Evolutionary conservation across 2,888 invertebrate species (phyloP).

Genomic region (Andrena flavipes): DNA sequence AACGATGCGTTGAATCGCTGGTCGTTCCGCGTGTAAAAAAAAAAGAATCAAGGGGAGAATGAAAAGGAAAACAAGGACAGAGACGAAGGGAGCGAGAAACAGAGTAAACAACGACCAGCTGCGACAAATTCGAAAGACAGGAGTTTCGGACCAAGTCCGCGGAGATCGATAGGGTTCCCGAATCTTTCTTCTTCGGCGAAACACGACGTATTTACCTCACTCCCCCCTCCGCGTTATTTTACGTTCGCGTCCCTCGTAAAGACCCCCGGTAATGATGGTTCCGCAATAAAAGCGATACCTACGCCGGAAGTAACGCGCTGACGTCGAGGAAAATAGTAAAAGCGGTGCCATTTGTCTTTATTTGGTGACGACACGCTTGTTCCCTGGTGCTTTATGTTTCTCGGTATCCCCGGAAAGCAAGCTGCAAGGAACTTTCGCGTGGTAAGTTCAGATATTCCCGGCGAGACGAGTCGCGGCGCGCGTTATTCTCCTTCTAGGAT

Average conservation of each 20-base stretch:
- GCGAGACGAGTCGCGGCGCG: too few relatives aligned
- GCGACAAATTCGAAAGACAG: neutral
- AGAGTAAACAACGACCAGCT: conserved; percentile 6
- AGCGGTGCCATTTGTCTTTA: conserved; percentile 40
- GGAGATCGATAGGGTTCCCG: conserved; percentile 20
- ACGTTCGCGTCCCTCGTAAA: conserved; percentile 32
- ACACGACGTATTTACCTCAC: neutral
- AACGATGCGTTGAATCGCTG: conserved; percentile 27
- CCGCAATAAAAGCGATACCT: conserved; percentile 37
- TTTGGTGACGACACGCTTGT: conserved; percentile 3
- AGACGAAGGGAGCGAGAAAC: neutral
- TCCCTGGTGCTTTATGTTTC: neutral
- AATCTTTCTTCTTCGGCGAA: neutral
- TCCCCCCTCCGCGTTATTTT: neutral
- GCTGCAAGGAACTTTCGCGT: neutral
- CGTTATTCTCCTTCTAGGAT: too few relatives aligned
- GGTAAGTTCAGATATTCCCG: too few relatives aligned
- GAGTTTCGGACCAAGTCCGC: conserved; percentile 3
- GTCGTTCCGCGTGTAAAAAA: neutral
- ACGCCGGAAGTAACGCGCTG: conserved; percentile 36
- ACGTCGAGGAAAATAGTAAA: conserved; percentile 30
- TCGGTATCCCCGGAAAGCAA: neutral
- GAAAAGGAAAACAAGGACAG: neutral
- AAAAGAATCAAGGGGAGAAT: neutral
- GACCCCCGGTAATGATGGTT: conserved; percentile 12